phyloP scores from a whole-genome alignment of 2,888 invertebrate genomes.

The Drosophila maculinotata region DNA sequence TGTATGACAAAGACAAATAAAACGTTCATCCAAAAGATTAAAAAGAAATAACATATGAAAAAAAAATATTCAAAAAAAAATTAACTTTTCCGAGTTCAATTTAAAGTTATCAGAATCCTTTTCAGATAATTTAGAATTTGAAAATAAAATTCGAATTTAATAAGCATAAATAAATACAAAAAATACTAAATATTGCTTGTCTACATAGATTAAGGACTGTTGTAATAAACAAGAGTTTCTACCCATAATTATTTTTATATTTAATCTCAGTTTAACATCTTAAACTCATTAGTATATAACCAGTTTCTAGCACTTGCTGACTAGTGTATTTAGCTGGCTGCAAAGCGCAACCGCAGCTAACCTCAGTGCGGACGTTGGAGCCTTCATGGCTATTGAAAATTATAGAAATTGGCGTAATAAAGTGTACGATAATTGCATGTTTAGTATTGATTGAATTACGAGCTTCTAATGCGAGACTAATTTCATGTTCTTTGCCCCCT shows the following conservation, averaged over 20 bases:
- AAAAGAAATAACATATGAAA: too few relatives aligned
- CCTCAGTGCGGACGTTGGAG: slow-evolving; percentile 37
- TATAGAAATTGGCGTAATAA: slow-evolving; percentile 80
- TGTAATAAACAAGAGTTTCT: background rate
- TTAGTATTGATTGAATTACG: slow-evolving; percentile 82
- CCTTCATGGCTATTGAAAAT: slow-evolving; percentile 76
- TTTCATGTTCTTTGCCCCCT: slow-evolving; percentile 16
- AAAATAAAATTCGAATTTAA: too few relatives aligned
- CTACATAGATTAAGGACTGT: background rate
- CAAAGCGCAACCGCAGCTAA: slow-evolving; percentile 55
- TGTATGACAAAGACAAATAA: too few relatives aligned
- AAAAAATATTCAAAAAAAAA: too few relatives aligned
- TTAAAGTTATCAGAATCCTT: too few relatives aligned
- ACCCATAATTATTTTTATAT: too few relatives aligned
- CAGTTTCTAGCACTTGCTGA: slow-evolving; percentile 11
- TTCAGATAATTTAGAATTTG: too few relatives aligned
- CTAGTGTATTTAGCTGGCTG: slow-evolving; percentile 28
- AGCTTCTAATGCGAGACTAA: slow-evolving; percentile 76
- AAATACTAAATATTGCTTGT: too few relatives aligned
- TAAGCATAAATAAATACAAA: too few relatives aligned
- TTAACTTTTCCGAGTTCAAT: too few relatives aligned
- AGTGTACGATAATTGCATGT: slow-evolving; percentile 82
- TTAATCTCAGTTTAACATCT: too few relatives aligned
- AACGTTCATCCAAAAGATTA: too few relatives aligned
- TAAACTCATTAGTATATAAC: background rate